Percentiles rank a stretch among this genome's conserved stretches.
Evolutionary conservation across 2,113 vertebrate genomes (phyloP).

Genomic region (Geothlypis trichas): DNA sequence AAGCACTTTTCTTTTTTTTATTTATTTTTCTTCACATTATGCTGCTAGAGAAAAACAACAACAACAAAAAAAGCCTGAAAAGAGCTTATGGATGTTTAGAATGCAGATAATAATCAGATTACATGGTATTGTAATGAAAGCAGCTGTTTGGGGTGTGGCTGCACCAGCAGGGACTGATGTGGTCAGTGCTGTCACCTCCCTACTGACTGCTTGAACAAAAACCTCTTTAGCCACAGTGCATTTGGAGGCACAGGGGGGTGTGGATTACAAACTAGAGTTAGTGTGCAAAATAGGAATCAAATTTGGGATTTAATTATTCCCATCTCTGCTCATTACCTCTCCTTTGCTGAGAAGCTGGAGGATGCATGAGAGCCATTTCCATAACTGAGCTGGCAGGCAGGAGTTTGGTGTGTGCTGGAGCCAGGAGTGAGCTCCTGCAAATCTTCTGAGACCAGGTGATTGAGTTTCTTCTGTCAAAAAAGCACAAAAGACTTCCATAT

Average conservation of each 20-base stretch:
- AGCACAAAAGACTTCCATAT: not conserved
- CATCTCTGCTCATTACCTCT: not conserved
- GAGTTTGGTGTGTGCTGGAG: not conserved
- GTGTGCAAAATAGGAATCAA: not conserved
- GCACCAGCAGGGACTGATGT: not conserved
- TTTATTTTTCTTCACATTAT: not conserved
- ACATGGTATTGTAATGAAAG: not conserved
- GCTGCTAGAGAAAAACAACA: not conserved
- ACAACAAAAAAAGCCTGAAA: not conserved
- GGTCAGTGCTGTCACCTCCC: not conserved
- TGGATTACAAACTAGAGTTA: not conserved
- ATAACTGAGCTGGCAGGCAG: not conserved
- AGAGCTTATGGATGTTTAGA: not conserved
- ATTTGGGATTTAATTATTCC: not conserved
- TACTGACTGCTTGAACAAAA: not conserved
- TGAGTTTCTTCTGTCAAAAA: not conserved
- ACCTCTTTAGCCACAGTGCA: not conserved
- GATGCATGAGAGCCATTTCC: not conserved
- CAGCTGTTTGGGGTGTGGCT: not conserved
- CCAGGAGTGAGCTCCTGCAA: not conserved
- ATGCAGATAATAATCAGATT: not conserved
- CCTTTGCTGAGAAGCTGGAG: not conserved
- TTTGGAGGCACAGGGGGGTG: not conserved
- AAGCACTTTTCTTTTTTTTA: not conserved
- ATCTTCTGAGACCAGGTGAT: not conserved